These are phyloP conservation scores for Macrocentrus cingulum DNA, from an alignment of 1,140 invertebrate species.

Conservation along the genomic window DNA sequence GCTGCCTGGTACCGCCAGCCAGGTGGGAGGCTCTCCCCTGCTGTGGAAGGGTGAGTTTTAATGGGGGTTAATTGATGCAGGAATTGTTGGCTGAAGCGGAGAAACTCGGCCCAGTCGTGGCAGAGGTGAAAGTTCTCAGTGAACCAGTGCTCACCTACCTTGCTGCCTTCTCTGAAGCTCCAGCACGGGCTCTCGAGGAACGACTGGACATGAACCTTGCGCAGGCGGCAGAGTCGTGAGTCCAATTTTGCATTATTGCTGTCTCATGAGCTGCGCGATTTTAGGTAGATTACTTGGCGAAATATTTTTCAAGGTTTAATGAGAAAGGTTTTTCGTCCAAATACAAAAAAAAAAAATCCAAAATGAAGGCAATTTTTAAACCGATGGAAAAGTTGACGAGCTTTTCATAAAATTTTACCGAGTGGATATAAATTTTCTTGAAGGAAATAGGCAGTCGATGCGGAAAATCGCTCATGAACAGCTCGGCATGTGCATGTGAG, in stretches of 20 bases:
- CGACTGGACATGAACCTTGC: conserved; percentile 63
- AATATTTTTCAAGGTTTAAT: not conserved
- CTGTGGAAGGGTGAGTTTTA: too few species aligned
- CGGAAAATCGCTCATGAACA: too few species aligned
- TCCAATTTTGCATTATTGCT: conserved; percentile 36
- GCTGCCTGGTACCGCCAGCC: conserved; percentile 33
- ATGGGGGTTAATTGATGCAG: conserved; percentile 46
- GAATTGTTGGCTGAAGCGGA: conserved; percentile 66
- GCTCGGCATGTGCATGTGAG: too few species aligned
- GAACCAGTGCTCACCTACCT: conserved; percentile 65
- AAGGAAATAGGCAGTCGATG: too few species aligned
- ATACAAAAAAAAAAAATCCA: too few species aligned
- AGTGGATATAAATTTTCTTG: too few species aligned
- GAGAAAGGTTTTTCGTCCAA: too few species aligned
- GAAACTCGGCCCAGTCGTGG: conserved; percentile 53
- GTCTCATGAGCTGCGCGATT: too few species aligned
- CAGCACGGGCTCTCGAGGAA: conserved; percentile 61
- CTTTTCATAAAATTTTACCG: too few species aligned
- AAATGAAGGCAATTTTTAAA: too few species aligned
- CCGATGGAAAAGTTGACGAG: too few species aligned
- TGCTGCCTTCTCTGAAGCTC: conserved; percentile 61
- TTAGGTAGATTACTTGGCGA: not conserved
- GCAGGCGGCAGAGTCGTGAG: conserved; percentile 67
- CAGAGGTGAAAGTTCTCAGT: conserved; percentile 55
- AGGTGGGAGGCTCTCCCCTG: too few species aligned